Conservation (phyloP, 2,888 invertebrate species). For the Helleia helle region DNA sequence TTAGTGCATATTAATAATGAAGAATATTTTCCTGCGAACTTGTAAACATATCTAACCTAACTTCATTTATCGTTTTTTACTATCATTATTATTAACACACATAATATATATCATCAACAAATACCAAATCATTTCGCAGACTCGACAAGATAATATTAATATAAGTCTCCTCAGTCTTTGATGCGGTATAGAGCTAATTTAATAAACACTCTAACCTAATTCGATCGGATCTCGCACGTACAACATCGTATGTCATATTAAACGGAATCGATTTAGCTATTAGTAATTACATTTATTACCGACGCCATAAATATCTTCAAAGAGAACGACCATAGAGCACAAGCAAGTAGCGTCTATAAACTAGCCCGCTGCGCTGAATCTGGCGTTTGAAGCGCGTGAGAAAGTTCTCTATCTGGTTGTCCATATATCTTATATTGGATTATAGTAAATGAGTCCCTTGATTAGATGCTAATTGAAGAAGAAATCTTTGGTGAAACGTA, state of each 20-base stretch:
- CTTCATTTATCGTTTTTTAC: no score
- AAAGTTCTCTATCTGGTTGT: slow-evolving; percentile 39
- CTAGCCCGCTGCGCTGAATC: slow-evolving; percentile 36
- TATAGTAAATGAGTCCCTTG: slow-evolving; percentile 54
- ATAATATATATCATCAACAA: no score
- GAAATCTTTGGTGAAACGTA: slow-evolving; percentile 33
- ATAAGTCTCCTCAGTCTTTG: slow-evolving; percentile 1
- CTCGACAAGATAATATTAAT: no score
- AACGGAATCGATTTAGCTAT: slow-evolving; percentile 9
- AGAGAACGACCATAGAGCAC: slow-evolving; percentile 18
- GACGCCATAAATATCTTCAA: slow-evolving; percentile 16
- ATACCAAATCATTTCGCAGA: no score
- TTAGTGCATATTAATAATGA: no score
- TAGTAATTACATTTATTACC: slow-evolving; percentile 16
- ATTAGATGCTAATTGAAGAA: slow-evolving; percentile 59
- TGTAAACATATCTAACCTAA: no score
- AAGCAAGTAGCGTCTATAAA: slow-evolving; percentile 32
- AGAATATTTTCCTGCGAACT: no score
- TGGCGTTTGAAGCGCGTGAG: slow-evolving; percentile 47
- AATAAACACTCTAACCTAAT: slow-evolving; percentile 6
- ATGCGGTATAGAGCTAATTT: background rate
- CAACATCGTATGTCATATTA: slow-evolving; percentile 7
- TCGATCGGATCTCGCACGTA: background rate
- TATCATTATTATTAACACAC: no score
- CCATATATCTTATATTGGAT: slow-evolving; percentile 50